Conservation (phyloP, 2,113 vertebrate genomes). For the Peromyscus polionotus region DNA sequence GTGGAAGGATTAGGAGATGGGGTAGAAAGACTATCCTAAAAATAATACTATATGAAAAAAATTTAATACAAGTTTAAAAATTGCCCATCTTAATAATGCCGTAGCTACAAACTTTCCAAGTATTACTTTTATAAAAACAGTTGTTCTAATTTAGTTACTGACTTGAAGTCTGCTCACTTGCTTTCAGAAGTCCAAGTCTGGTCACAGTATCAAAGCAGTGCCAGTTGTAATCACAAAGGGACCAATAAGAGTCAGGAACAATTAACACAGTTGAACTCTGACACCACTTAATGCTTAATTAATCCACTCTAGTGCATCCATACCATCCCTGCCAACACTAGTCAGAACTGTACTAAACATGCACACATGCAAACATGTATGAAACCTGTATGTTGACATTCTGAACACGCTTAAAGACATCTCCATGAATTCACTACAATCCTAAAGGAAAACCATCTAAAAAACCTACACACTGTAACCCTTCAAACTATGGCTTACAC, state of each 20-base stretch:
- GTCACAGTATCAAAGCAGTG: neutral
- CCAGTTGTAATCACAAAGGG: neutral
- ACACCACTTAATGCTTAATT: neutral
- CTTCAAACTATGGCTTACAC: neutral
- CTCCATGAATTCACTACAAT: neutral
- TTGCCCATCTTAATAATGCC: neutral
- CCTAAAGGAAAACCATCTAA: neutral
- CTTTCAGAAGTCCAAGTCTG: conserved; percentile 21
- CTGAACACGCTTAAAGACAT: neutral
- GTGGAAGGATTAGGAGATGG: neutral
- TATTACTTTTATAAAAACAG: conserved; percentile 2
- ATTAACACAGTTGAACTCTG: neutral
- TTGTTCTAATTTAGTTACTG: neutral
- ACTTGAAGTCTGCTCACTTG: neutral
- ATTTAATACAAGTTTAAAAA: neutral
- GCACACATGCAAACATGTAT: neutral
- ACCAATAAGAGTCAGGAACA: neutral
- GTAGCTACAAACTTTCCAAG: neutral
- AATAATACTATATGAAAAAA: neutral
- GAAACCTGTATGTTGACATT: neutral
- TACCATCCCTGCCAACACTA: neutral
- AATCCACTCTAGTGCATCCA: neutral
- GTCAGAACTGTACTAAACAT: neutral
- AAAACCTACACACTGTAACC: neutral
- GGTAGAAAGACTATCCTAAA: neutral